These are phyloP conservation scores for Cataglyphis livida DNA, from an alignment of 2,888 invertebrate genomes.

Conservation along the genomic window DNA sequence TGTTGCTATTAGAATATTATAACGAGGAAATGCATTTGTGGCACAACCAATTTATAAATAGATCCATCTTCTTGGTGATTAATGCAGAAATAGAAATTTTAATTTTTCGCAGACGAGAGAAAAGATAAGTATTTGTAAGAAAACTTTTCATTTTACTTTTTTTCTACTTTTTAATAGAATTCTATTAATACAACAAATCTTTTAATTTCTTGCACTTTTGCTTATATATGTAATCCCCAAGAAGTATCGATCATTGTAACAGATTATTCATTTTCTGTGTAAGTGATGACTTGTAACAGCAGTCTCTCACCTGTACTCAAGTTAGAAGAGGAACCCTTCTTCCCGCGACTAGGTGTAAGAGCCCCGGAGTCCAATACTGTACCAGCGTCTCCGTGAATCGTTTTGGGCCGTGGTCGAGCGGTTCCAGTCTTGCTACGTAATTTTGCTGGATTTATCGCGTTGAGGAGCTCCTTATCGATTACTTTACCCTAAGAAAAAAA, in stretches of 20 bases:
- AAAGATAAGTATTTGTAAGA: background rate
- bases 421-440: conserved; percentile 88
- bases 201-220: conserved; percentile 14
- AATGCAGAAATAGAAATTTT: background rate
- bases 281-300: background rate
- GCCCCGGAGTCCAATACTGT: conserved; percentile 92
- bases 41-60: conserved; percentile 57
- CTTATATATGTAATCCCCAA: conserved; percentile 63
- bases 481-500: conserved; percentile 89
- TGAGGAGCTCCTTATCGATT: conserved; percentile 90
- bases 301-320: conserved; percentile 90
- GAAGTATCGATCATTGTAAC: conserved; percentile 60
- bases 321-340: conserved; percentile 94
- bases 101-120: background rate
- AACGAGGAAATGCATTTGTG: conserved; percentile 66
- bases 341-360: conserved; percentile 90
- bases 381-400: conserved; percentile 95
- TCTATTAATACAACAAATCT: background rate
- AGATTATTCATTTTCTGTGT: conserved; percentile 44
- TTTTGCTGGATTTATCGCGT: conserved; percentile 88
- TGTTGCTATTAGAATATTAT: conserved; percentile 72
- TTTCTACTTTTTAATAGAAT: background rate
- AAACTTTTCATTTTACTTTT: background rate
- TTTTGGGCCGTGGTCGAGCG: conserved; percentile 93
- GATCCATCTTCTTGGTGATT: conserved; percentile 64